These are phyloP conservation scores for Chrysodeixis includens DNA, from an alignment of 2,888 invertebrate genomes.

Conservation along the genomic window DNA sequence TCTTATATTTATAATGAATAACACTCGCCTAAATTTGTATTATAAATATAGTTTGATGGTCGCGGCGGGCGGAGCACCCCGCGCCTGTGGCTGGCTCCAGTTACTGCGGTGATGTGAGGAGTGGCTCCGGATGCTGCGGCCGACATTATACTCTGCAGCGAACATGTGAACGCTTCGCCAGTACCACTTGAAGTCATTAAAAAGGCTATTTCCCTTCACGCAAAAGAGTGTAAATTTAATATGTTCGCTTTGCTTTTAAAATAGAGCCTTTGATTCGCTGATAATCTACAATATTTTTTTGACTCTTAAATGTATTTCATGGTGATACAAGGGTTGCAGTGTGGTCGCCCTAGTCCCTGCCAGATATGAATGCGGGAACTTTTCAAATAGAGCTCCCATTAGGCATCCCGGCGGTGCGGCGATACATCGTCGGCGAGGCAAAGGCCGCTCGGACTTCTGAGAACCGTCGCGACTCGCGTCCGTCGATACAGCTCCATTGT, in stretches of 20 bases:
- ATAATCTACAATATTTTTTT: no score
- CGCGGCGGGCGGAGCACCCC: slow-evolving; percentile 27
- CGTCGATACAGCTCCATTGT: slow-evolving; percentile 45
- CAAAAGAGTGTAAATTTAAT: background rate
- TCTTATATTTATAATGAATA: slow-evolving; percentile 42
- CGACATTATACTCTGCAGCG: background rate
- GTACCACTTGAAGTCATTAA: background rate
- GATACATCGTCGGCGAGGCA: slow-evolving; percentile 32
- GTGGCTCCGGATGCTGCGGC: background rate
- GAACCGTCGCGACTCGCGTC: slow-evolving; percentile 30
- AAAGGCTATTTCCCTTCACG: background rate
- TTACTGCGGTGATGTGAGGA: background rate
- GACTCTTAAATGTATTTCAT: background rate
- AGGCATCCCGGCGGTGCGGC: slow-evolving; percentile 21
- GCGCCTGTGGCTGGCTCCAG: slow-evolving; percentile 24
- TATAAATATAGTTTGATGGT: slow-evolving; percentile 22
- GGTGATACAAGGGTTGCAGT: background rate
- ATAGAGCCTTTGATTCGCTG: no score
- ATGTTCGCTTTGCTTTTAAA: no score
- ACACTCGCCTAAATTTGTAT: slow-evolving; percentile 24
- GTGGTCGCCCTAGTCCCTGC: background rate
- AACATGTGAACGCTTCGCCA: background rate
- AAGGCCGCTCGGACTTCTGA: slow-evolving; percentile 38
- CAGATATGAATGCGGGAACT: slow-evolving; percentile 8
- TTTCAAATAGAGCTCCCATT: slow-evolving; percentile 31